These are phyloP conservation scores for Aurelia sp. DNA, from an alignment of 30 jellyfish, hydroid and myxozoan species.

Conservation along the genomic window DNA sequence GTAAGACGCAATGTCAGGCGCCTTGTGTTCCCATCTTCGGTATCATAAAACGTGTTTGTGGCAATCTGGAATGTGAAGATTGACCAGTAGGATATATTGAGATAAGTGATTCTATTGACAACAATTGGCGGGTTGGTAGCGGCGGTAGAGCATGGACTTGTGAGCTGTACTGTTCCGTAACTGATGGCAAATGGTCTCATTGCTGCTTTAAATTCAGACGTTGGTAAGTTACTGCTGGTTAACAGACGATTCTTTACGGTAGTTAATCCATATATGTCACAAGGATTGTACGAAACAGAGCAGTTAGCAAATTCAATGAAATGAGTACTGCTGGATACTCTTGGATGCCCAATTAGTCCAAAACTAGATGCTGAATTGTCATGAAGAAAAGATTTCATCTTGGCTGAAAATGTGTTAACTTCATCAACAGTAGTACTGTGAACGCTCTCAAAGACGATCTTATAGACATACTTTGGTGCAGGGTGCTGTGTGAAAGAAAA, in stretches of 20 bases:
- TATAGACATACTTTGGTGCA: constrained; percentile 60
- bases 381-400: constrained; percentile 1
- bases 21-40: constrained; percentile 82
- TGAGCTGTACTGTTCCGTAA: constrained; percentile 16
- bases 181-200: constrained; percentile 39
- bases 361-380: constrained; percentile 24
- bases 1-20: constrained; percentile 21
- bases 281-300: constrained; percentile 77
- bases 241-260: constrained; percentile 34
- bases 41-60: constrained; percentile 68
- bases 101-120: constrained; percentile 14
- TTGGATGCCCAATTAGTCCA: constrained; percentile 39
- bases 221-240: constrained; percentile 32
- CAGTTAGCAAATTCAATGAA: constrained; percentile 66
- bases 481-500: constrained; percentile 34
- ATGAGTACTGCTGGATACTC: background rate
- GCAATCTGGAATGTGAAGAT: constrained; percentile 58
- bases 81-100: constrained; percentile 54
- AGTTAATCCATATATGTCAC: constrained; percentile 58
- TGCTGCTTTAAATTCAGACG: constrained; percentile 32
- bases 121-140: constrained; percentile 67
- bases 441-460: background rate
- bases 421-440: background rate
- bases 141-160: constrained; percentile 48
- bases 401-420: constrained; percentile 8